phyloP scores from a whole-genome alignment of 2,797 vertebrate species.

The Pagetopsis macropterus region DNA sequence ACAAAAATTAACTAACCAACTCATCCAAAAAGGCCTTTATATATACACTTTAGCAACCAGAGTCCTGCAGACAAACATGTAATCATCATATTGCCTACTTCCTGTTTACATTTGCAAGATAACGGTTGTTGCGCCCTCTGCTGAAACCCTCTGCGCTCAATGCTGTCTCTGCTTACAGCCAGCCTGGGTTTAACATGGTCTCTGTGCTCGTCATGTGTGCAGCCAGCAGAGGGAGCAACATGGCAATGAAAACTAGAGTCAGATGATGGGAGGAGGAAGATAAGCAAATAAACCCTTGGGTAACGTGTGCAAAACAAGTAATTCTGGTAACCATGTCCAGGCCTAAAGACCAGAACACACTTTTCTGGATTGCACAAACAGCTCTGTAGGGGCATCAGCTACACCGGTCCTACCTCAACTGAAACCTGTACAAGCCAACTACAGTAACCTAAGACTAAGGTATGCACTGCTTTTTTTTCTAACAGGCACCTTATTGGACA shows the following conservation, averaged over 20 bases:
- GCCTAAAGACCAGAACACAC: conserved; percentile 57
- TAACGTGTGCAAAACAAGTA: conserved; percentile 80
- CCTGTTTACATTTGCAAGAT: conserved; percentile 62
- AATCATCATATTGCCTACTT: conserved; percentile 42
- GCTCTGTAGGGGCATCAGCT: conserved; percentile 38
- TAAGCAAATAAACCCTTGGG: conserved; percentile 67
- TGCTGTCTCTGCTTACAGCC: conserved; percentile 1
- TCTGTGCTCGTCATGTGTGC: not conserved
- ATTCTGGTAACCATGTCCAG: conserved; percentile 68
- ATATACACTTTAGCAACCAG: not conserved
- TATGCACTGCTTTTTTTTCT: conserved; percentile 61
- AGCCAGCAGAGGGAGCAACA: conserved; percentile 77
- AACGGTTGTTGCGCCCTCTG: conserved; percentile 56
- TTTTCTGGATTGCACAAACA: conserved; percentile 51
- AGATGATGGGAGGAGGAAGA: conserved; percentile 73
- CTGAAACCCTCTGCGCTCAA: conserved; percentile 27
- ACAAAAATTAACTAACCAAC: not conserved
- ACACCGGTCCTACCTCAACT: conserved; percentile 33
- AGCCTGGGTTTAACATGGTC: not conserved
- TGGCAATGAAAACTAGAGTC: conserved; percentile 75
- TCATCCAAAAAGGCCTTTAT: not conserved
- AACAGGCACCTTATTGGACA: conserved; percentile 20
- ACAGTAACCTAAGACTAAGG: conserved; percentile 63
- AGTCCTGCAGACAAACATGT: conserved; percentile 17
- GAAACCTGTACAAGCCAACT: conserved; percentile 60